Percentiles rank a stretch among this genome's conserved stretches.
Conservation (phyloP, 1,140 invertebrate genomes). For the Rhynchophorus ferrugineus region DNA sequence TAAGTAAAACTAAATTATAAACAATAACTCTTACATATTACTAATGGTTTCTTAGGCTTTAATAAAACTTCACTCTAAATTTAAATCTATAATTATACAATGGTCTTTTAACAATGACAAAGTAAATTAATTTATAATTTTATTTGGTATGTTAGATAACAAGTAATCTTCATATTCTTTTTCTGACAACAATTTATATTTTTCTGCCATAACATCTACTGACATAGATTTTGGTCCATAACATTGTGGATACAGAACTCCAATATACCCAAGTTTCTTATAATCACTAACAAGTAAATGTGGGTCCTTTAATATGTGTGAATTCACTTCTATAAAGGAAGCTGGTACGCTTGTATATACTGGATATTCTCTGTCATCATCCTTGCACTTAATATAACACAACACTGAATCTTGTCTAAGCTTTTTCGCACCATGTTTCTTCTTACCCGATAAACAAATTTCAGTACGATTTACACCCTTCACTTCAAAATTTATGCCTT, state of each 20-base stretch:
- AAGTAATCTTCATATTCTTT: conserved; percentile 14
- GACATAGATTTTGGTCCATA: conserved; percentile 3
- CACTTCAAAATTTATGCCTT: conserved; percentile 14
- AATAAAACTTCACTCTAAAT: too few species aligned
- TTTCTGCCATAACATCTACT: conserved; percentile 6
- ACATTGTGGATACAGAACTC: conserved; percentile 13
- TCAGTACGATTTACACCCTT: conserved; percentile 11
- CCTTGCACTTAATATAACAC: conserved; percentile 17
- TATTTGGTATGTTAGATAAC: too few species aligned
- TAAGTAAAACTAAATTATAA: too few species aligned
- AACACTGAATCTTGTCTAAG: conserved; percentile 10
- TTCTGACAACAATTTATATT: conserved; percentile 10
- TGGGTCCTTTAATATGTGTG: conserved; percentile 9
- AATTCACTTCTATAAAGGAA: conserved; percentile 17
- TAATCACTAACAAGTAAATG: conserved; percentile 13
- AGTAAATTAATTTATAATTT: too few species aligned
- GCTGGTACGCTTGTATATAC: conserved; percentile 9
- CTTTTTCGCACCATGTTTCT: conserved; percentile 17
- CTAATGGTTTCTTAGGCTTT: too few species aligned
- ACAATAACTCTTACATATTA: too few species aligned
- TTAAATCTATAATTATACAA: too few species aligned
- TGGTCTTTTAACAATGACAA: too few species aligned
- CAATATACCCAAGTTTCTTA: conserved; percentile 17
- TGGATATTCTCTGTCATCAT: conserved; percentile 16
- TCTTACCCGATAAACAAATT: conserved; percentile 16